A percentile compares a stretch with the other conserved stretches of the same genome.
Conservation (phyloP, 2,888 invertebrate genomes). For the Aphodius granarius region DNA sequence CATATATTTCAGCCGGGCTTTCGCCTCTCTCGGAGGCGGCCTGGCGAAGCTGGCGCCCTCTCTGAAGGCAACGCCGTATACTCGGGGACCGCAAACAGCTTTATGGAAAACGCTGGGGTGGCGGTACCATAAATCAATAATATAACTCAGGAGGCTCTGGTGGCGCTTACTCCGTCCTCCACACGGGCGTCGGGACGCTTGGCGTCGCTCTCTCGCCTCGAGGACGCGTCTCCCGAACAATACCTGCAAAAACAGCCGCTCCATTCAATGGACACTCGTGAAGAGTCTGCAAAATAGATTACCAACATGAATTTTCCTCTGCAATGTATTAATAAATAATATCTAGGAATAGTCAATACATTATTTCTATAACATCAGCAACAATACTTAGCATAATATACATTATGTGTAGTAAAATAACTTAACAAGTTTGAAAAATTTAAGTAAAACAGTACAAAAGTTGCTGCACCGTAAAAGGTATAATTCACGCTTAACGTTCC, state of each 20-base stretch:
- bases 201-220: not conserved
- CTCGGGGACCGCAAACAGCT: conserved; percentile 55
- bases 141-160: conserved; percentile 51
- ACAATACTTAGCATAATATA: no score
- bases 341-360: no score
- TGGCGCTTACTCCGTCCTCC: not conserved
- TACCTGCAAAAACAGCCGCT: not conserved
- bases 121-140: conserved; percentile 64
- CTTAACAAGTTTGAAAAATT: no score
- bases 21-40: conserved; percentile 27
- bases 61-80: not conserved
- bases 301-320: not conserved
- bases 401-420: no score
- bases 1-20: conserved; percentile 49
- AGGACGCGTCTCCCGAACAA: not conserved
- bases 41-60: conserved; percentile 38
- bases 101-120: conserved; percentile 56
- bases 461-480: not conserved
- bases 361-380: not conserved
- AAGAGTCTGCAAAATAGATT: not conserved
- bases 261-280: not conserved
- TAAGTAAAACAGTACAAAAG: no score
- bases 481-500: not conserved
- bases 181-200: not conserved
- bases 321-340: not conserved